Evolutionary conservation across 2,888 invertebrate species (phyloP), one percentile per base, ranked within the genome.

Genomic region (Capitulum mitella): DNA sequence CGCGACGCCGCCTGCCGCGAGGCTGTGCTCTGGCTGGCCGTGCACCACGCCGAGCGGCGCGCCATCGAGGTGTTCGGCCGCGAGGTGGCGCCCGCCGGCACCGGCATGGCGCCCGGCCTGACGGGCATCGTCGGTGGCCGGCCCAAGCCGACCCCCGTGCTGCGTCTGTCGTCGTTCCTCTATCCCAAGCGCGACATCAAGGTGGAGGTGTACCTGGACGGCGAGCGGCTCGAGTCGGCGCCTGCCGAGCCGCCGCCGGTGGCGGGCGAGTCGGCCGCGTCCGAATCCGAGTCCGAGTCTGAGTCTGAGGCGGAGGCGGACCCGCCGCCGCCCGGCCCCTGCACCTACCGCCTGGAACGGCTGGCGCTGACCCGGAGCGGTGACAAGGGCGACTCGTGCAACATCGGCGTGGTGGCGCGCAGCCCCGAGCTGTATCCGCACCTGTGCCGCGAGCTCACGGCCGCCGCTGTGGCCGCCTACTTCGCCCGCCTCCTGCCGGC

Each of bases 71-170:
- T 87, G 46, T 85, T 88, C 81, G 83, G 87, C 12, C 82, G 85
- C 81, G 88, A 88, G 83, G 84, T 88, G 76, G 88, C 88, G 37
- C 86, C 87, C 64, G 87, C 87, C 78, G 88, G 87, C 19, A 88
- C 88, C 78, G 88, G 88, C 76, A 87, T 87, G 87, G 87, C 87
- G 37, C 88, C 88, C 70, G 88, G 88, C n/a, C 82, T 87, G 77
- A 86, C 86, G 37, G 84, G 83, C 14, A 78, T 87, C 77, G 85
- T 86, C 79, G 86, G 87, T 61, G 88, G 88, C 10, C 83, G 88
- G 80, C 88, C 88, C n/a, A 87, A 85, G 83, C 84, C 87, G 83
- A 84, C 86, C 43, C 87, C 87, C 37, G 84, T 87, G 22, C 83
- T 87, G 70, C 85, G 85, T 79, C 83, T 87, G 75, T 87, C 85